Percentiles rank a stretch among this genome's conserved stretches.
These are phyloP conservation scores for Tarsius wallacei DNA, from an alignment of 2,797 vertebrate genomes.

Conservation along the genomic window DNA sequence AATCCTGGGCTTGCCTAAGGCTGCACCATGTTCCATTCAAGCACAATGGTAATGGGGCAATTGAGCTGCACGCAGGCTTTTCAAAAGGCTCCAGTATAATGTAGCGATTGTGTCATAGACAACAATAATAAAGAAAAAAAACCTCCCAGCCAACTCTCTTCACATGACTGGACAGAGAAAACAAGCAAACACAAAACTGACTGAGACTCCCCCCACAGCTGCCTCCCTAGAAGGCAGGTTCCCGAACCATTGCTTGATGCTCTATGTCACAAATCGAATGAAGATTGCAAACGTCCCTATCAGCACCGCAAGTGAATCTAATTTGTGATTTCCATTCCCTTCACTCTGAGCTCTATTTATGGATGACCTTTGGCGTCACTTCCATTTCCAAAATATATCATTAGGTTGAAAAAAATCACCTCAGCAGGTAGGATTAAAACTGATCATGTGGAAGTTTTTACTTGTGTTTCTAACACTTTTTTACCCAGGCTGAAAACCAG, in stretches of 20 bases:
- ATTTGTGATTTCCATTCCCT: conserved; percentile 67
- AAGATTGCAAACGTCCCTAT: conserved; percentile 15
- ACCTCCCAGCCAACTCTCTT: conserved; percentile 77
- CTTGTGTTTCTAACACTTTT: conserved; percentile 61
- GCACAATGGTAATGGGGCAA: conserved; percentile 52
- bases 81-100: conserved; percentile 79
- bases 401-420: conserved; percentile 71
- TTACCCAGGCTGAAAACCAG: conserved; percentile 73
- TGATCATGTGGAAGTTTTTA: conserved; percentile 73
- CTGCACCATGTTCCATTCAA: conserved; percentile 40
- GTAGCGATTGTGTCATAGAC: conserved; percentile 76
- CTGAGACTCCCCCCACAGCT: background rate
- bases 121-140: conserved; percentile 77
- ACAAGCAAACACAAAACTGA: conserved; percentile 66
- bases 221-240: conserved; percentile 60
- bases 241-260: conserved; percentile 26
- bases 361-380: conserved; percentile 64
- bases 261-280: background rate
- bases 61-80: conserved; percentile 57
- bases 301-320: conserved; percentile 63
- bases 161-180: conserved; percentile 82
- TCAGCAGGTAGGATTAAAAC: conserved; percentile 76
- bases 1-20: conserved; percentile 37
- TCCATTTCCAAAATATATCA: conserved; percentile 73
- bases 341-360: conserved; percentile 60